phyloP scores from a whole-genome alignment of 64 coral and sea anemone genomes.

The Hydrozoanthus tunicans region DNA sequence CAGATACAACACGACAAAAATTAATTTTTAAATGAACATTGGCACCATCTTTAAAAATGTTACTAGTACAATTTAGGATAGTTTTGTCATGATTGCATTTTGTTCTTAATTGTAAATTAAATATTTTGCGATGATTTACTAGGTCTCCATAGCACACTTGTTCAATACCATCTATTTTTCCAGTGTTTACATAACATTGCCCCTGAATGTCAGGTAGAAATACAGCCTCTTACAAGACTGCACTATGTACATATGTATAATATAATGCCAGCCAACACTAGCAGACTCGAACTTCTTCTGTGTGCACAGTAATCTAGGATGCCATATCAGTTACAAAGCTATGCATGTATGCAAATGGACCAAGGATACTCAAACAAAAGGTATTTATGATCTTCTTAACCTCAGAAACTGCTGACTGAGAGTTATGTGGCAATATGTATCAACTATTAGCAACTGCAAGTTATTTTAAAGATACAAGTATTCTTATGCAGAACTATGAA shows the following conservation, averaged over 20 bases:
- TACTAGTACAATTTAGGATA: background rate
- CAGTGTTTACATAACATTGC: background rate
- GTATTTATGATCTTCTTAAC: background rate
- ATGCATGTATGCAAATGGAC: background rate
- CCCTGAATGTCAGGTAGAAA: constrained; percentile 52
- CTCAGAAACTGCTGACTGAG: background rate
- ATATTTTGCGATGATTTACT: background rate
- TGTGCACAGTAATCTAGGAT: background rate
- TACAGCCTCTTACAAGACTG: constrained; percentile 2
- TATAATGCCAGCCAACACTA: background rate
- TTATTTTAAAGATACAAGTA: too few species aligned
- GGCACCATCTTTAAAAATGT: too few species aligned
- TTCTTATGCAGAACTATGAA: too few species aligned
- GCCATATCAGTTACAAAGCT: background rate
- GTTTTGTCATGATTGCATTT: background rate
- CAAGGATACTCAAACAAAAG: background rate
- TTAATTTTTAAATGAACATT: too few species aligned
- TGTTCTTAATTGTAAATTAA: background rate
- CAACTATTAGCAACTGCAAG: too few species aligned
- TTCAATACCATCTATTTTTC: background rate
- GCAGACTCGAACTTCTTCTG: background rate
- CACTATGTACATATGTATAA: background rate
- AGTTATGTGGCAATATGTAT: too few species aligned
- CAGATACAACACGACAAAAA: too few species aligned
- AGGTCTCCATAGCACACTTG: background rate